phyloP scores from a whole-genome alignment of 2,797 vertebrate species.

The Myotis myotis region DNA sequence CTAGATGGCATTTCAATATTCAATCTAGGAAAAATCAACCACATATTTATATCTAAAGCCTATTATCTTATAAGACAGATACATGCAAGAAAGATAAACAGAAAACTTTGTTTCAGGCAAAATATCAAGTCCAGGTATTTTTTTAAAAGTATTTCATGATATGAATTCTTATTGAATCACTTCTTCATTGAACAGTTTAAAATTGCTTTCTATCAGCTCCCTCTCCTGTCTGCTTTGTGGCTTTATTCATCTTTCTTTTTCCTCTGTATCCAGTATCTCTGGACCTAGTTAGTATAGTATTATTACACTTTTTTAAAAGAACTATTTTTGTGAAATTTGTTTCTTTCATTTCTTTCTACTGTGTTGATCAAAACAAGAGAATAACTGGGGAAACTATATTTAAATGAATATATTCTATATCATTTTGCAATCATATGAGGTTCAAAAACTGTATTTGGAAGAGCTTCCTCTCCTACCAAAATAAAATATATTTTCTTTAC shows the following conservation, averaged over 20 bases:
- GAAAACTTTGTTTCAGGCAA: conserved; percentile 53
- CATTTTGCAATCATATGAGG: not conserved
- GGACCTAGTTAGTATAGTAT: not conserved
- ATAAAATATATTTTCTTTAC: not conserved
- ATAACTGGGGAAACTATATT: not conserved
- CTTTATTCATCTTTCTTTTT: not conserved
- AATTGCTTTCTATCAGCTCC: conserved; percentile 62
- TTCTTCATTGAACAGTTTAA: not conserved
- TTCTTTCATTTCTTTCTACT: not conserved
- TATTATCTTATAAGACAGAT: conserved; percentile 23
- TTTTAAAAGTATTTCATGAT: conserved; percentile 30
- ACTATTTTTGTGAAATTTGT: not conserved
- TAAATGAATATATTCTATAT: not conserved
- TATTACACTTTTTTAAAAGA: not conserved
- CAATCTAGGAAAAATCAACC: not conserved
- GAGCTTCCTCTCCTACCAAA: not conserved
- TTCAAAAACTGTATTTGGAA: conserved; percentile 25
- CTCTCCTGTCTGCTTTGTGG: conserved; percentile 38
- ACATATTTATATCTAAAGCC: conserved; percentile 1
- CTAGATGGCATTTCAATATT: not conserved
- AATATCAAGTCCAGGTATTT: not conserved
- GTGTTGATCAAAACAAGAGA: not conserved
- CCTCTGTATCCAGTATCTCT: not conserved
- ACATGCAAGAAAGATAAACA: conserved; percentile 46
- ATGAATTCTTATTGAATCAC: conserved; percentile 54